A percentile compares a stretch with the other conserved stretches of the same genome.
Evolutionary conservation across 2,888 invertebrate genomes (phyloP).

Genomic region (Drosophila paranaensis): DNA sequence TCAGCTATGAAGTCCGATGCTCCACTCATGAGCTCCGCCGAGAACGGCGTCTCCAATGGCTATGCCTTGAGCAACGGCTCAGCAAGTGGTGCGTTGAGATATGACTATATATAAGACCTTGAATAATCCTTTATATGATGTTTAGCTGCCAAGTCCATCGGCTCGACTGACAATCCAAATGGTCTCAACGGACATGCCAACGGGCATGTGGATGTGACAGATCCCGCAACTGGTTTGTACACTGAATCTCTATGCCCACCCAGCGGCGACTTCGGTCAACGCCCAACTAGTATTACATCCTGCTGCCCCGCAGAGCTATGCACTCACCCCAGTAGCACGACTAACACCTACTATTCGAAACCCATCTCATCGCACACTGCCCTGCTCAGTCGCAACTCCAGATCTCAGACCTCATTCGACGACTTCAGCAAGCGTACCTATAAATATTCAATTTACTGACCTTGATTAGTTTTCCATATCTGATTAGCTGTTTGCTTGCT

Average conservation of each 20-base stretch:
- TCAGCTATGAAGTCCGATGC: conserved; percentile 32
- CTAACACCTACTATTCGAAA: conserved; percentile 56
- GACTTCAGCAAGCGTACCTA: conserved; percentile 76
- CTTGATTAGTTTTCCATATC: not conserved
- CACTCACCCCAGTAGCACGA: conserved; percentile 62
- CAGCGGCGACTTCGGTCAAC: conserved; percentile 45
- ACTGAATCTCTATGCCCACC: conserved; percentile 48
- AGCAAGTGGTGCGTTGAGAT: conserved; percentile 24
- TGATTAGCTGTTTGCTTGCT: not conserved
- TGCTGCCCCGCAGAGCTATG: conserved; percentile 57
- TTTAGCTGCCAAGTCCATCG: conserved; percentile 59
- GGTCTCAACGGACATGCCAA: conserved; percentile 57
- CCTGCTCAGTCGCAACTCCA: conserved; percentile 69
- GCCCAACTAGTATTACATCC: conserved; percentile 62
- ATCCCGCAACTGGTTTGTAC: conserved; percentile 77
- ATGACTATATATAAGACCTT: not conserved
- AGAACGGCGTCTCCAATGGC: conserved; percentile 46
- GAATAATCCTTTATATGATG: not conserved
- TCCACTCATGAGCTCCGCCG: conserved; percentile 31
- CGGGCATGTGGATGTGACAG: conserved; percentile 66
- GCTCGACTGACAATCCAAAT: conserved; percentile 37
- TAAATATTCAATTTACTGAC: conserved; percentile 81
- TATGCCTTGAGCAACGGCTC: conserved; percentile 36
- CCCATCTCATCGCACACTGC: conserved; percentile 66
- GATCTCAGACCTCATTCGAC: conserved; percentile 41